Conservation (phyloP, 1,140 invertebrate genomes). For the Aphidius ervi region DNA sequence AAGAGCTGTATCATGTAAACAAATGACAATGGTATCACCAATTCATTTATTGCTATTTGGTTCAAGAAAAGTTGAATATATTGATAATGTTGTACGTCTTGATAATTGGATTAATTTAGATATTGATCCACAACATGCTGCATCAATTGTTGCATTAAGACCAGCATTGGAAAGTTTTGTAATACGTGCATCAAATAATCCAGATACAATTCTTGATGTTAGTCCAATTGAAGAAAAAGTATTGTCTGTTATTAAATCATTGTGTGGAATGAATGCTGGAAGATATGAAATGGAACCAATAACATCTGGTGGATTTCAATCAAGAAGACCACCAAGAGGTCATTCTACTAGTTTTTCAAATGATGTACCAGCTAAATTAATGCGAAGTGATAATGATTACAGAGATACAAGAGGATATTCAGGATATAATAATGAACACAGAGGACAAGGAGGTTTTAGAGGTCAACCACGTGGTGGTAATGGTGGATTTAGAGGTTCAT, state of each 20-base stretch:
- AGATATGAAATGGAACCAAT: constrained; percentile 62
- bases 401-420: constrained; percentile 40
- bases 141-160: constrained; percentile 77
- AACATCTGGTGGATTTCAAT: constrained; percentile 42
- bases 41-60: constrained; percentile 91
- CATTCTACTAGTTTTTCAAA: constrained; percentile 32
- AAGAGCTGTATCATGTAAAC: constrained; percentile 93
- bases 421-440: constrained; percentile 27
- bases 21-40: constrained; percentile 94
- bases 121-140: constrained; percentile 74
- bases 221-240: constrained; percentile 58
- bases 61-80: constrained; percentile 74
- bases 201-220: constrained; percentile 63
- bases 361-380: constrained; percentile 39
- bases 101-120: constrained; percentile 93
- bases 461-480: constrained; percentile 14
- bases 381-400: constrained; percentile 36
- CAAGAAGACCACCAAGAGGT: constrained; percentile 49
- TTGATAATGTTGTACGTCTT: constrained; percentile 69
- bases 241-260: constrained; percentile 59
- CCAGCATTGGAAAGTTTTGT: constrained; percentile 85
- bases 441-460: constrained; percentile 22
- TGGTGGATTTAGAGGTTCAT: constrained; percentile 22
- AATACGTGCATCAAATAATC: constrained; percentile 70
- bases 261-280: constrained; percentile 71